phyloP scores from a whole-genome alignment of 2,888 invertebrate genomes.

The Lithophane ornitopus region DNA sequence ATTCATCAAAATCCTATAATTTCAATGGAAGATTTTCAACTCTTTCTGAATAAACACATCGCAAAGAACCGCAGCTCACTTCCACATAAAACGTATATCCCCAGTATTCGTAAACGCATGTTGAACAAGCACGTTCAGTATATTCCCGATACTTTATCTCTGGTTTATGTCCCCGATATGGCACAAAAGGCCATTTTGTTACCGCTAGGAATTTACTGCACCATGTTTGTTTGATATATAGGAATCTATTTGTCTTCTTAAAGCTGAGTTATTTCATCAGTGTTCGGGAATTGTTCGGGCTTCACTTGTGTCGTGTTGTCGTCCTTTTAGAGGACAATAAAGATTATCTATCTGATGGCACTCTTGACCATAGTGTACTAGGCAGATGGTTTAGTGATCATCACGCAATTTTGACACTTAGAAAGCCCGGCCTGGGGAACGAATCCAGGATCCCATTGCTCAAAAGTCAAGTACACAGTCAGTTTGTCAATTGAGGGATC shows the following conservation, averaged over 20 bases:
- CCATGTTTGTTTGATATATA: constrained; percentile 26
- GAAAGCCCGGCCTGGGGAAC: no score
- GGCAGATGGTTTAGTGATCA: neutral
- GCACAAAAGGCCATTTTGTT: constrained; percentile 46
- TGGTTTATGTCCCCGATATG: constrained; percentile 33
- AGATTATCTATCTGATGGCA: neutral
- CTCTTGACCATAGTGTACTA: neutral
- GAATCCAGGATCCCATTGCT: neutral
- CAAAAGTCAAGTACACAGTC: neutral
- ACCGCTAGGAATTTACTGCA: constrained; percentile 47
- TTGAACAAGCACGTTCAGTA: constrained; percentile 7
- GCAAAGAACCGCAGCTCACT: neutral
- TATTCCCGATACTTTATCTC: constrained; percentile 31
- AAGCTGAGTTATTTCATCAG: constrained; percentile 13
- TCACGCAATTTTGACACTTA: neutral
- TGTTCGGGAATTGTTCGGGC: neutral
- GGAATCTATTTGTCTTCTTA: constrained; percentile 44
- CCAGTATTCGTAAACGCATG: constrained; percentile 18
- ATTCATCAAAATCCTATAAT: neutral
- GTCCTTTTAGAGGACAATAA: neutral
- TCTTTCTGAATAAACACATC: neutral
- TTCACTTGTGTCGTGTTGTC: neutral
- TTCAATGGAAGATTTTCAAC: no score
- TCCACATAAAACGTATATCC: constrained; percentile 6
- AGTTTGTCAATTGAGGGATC: neutral